A percentile compares a stretch with the other conserved stretches of the same genome.
Conservation (phyloP, 2,888 invertebrate species). For the Anticlea derivata region DNA sequence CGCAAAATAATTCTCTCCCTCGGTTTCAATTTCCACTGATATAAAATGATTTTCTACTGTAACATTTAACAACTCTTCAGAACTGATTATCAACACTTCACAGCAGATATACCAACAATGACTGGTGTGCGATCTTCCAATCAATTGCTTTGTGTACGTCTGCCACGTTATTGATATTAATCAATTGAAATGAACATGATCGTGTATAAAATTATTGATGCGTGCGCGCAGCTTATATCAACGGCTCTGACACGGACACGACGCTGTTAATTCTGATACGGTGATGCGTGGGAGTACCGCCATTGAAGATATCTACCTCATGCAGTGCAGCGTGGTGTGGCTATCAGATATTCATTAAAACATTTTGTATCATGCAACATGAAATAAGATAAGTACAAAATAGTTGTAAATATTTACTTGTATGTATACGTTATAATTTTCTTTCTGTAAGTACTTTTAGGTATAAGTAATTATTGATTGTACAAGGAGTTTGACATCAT, state of each 20-base stretch:
- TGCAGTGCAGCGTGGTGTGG: slow-evolving; percentile 25
- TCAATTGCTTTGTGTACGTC: slow-evolving; percentile 45
- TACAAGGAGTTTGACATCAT: no score
- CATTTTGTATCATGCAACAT: slow-evolving; percentile 43
- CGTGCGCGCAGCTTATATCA: slow-evolving; percentile 47
- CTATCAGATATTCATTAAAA: slow-evolving; percentile 47
- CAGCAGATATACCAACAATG: background rate
- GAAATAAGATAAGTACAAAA: background rate
- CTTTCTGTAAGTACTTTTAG: no score
- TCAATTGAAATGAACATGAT: slow-evolving; percentile 40
- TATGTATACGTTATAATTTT: slow-evolving; percentile 10
- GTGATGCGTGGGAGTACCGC: slow-evolving; percentile 50
- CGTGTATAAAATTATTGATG: slow-evolving; percentile 46
- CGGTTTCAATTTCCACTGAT: no score
- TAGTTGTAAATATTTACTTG: no score
- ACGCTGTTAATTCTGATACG: slow-evolving; percentile 18
- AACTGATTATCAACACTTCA: no score
- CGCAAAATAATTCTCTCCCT: no score
- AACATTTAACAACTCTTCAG: no score
- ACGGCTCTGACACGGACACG: slow-evolving; percentile 40
- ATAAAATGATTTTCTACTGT: no score
- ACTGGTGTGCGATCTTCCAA: slow-evolving; percentile 2
- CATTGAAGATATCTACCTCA: slow-evolving; percentile 41
- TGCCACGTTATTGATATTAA: slow-evolving; percentile 48
- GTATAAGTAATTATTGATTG: no score